Base-by-base conservation (phyloP, 2,888 invertebrate species). In the Drosophila trichaetosa region DNA sequence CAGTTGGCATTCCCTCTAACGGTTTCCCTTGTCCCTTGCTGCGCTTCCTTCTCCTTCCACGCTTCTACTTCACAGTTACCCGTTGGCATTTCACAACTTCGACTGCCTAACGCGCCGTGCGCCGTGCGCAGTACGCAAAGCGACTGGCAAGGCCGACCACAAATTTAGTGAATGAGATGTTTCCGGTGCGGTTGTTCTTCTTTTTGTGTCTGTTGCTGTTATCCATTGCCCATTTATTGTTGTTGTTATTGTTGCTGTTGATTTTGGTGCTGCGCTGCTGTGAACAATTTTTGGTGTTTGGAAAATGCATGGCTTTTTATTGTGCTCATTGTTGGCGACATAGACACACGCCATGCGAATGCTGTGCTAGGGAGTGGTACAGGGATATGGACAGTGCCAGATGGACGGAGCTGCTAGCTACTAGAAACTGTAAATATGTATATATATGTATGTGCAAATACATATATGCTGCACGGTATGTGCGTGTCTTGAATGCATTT, bases 111-210 rank as follows among this genome's bases (percentile, higher is more conserved):
- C 87, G 58, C 79, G 59, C 62, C 49, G 61, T 65, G 58, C 79
- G 59, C 62, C 49, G 61, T 65, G 61, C 56, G 54, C 73, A 57
- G 72, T 33, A 54, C 59, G 66, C 75, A 61, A 64, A 68, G 61
- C 54, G 82, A 82, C 66, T 73, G 80, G 87, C 87, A 84, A 78
- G 83, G 80, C 73, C 82, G 87, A 87, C 91, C 91, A 85, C 89
- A 89, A 90, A 90, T 89, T 89, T 87, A 88, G 91, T 90, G 91
- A 90, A 89, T 89, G 91, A 89, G 91, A 88, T 90, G 89, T 88
- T 89, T 90, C 89, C 91, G 91, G 80, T 90, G 90, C 85, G 87
- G 90, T 90, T 85, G 90, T 87, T 79, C 74, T 76, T 81, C 76
- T 73, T 62, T 70, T 73, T 59, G 56, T 58, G 68, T 56, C 57